Evolutionary conservation across 2,888 invertebrate species (phyloP), one percentile per base, ranked within the genome.

Genomic region (Acheta domesticus): DNA sequence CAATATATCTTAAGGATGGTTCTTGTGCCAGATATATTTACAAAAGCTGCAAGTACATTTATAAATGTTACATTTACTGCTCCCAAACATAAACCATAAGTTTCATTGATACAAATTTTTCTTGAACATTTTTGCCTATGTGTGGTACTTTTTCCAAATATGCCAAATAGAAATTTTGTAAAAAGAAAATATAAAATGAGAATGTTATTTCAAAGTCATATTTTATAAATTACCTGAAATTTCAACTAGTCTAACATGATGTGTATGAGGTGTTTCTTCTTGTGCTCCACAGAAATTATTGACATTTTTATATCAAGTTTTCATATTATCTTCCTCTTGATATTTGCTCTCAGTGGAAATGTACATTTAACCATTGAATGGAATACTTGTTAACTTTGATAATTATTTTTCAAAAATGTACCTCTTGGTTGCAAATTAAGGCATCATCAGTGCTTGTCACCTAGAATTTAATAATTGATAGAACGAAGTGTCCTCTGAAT

Each of bases 131-230:
- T 36, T 62, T 62, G 62, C n/a, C 62, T 62, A 62, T n/a, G n/a
- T 62, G 62, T 62, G 62, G 62, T 62, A 62, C 62, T 19, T 62
- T 62, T 62, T 62, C n/a, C 62, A 62, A 36, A 62, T 62, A 62
- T 19, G 62, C 62, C 62, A 62, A 62, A 62, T 62, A 62, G 62
- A 62, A 62, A n/a, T 62, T 62, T 62, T 62, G 62, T 62, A 62
- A 62, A 36, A 36, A 62, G 62, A 62, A 62, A 62, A 62, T 62
- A 62, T 62, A 62, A 62, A 62, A 62, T n/a, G 62, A 62, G 62
- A 62, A 62, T 62, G 62, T 62, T 62, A 62, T 62, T 62, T 62
- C 62, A 62, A 62, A 62, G 62, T 62, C 62, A 62, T 62, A 62
- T 62, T 62, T 62, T 62, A 62, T 62, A 62, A 62, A 62, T 62